A percentile compares a stretch with the other conserved stretches of the same genome.
phyloP scores from a whole-genome alignment of 2,888 invertebrate species.

The Autographa pulchrina region DNA sequence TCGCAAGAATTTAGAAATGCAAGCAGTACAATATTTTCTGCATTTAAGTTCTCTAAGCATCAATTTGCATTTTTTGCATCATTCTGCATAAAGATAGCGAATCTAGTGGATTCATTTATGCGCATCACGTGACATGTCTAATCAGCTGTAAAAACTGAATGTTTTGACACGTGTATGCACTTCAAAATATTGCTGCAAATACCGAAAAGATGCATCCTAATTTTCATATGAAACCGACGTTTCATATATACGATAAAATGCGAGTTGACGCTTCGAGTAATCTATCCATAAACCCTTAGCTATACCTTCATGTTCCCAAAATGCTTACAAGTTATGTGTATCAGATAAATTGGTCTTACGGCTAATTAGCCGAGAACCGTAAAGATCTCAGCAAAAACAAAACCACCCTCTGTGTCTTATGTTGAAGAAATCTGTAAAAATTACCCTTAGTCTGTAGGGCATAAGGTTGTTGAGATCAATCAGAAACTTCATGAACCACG shows the following conservation, averaged over 20 bases:
- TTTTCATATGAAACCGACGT: neutral
- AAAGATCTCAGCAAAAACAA: conserved; percentile 78
- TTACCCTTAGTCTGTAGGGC: conserved; percentile 83
- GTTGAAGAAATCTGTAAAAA: conserved; percentile 84
- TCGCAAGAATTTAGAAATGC: conserved; percentile 19
- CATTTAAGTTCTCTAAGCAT: neutral
- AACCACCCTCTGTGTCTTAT: conserved; percentile 85
- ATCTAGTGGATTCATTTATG: neutral
- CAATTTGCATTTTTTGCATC: conserved; percentile 21
- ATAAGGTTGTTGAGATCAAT: conserved; percentile 79
- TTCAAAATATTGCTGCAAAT: neutral
- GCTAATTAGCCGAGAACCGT: conserved; percentile 23
- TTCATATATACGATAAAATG: neutral
- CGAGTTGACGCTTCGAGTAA: neutral
- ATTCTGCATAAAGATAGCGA: neutral
- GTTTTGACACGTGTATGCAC: neutral
- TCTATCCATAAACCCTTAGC: neutral
- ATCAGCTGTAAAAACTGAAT: neutral
- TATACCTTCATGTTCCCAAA: neutral
- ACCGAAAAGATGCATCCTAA: neutral
- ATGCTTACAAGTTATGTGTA: conserved; percentile 3
- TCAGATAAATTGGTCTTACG: conserved; percentile 16
- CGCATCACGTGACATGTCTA: neutral
- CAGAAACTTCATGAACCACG: conserved; percentile 79
- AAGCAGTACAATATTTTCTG: neutral